Conservation (phyloP, 2,797 vertebrate species). For the Podarcis siculus region DNA sequence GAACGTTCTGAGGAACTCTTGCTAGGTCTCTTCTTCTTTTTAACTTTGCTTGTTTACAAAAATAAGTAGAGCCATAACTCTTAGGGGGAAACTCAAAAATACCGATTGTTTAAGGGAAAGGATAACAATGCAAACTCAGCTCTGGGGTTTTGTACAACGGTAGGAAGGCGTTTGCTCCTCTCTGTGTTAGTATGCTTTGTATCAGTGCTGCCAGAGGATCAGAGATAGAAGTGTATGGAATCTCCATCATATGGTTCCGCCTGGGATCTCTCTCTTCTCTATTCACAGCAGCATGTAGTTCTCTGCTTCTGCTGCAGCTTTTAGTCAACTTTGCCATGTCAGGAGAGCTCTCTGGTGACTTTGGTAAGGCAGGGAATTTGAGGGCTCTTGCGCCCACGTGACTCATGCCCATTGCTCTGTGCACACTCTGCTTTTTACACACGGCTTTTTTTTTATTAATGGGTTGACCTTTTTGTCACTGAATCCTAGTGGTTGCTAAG, state of each 20-base stretch:
- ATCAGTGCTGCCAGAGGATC: too few relatives aligned
- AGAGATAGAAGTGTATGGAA: background rate
- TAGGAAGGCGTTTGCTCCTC: background rate
- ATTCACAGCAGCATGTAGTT: background rate
- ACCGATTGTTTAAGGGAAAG: background rate
- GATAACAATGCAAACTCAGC: background rate
- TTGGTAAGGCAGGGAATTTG: background rate
- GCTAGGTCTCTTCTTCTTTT: background rate
- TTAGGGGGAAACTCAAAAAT: background rate
- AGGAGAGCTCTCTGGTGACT: background rate
- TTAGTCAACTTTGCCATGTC: background rate
- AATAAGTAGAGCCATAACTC: background rate
- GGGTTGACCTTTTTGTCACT: background rate
- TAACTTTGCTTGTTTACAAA: background rate
- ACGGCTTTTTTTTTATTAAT: background rate
- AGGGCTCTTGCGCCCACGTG: background rate
- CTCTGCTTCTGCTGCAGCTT: background rate
- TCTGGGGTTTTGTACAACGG: background rate
- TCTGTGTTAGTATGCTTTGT: background rate
- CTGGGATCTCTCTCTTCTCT: background rate
- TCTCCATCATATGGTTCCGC: background rate
- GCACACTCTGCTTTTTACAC: background rate
- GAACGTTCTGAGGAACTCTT: background rate
- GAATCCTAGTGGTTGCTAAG: background rate
- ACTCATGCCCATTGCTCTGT: rapidly evolving